Percentiles rank a stretch among this genome's conserved stretches.
Evolutionary conservation across 2,113 vertebrate genomes (phyloP).

Genomic region (Pristiophorus japonicus): DNA sequence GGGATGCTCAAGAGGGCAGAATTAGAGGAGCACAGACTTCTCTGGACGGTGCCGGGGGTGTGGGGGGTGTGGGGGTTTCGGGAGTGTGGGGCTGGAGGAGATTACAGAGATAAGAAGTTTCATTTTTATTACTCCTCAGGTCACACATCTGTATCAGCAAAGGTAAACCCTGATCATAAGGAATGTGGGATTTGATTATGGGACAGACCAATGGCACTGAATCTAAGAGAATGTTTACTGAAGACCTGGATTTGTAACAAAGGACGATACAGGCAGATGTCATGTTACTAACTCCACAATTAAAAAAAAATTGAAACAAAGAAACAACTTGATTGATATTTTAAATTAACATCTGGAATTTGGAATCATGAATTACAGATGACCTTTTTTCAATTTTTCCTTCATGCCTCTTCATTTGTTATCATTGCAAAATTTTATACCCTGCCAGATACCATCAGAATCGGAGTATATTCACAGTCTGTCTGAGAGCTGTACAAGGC

Average conservation of each 20-base stretch:
- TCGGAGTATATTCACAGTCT: not conserved
- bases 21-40: too few species aligned
- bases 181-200: not conserved
- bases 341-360: not conserved
- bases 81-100: too few species aligned
- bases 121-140: not conserved
- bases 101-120: too few species aligned
- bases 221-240: not conserved
- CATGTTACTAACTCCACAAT: not conserved
- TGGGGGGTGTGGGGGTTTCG: too few species aligned
- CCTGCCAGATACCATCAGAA: not conserved
- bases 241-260: not conserved
- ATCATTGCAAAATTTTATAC: not conserved
- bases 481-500: not conserved
- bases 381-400: not conserved
- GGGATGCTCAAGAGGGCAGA: too few species aligned
- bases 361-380: not conserved
- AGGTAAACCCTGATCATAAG: not conserved
- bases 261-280: not conserved
- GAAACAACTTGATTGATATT: not conserved
- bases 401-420: not conserved
- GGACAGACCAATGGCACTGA: not conserved
- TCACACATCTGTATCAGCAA: not conserved
- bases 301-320: not conserved
- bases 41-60: too few species aligned